Evolutionary conservation across 2,797 vertebrate genomes (phyloP).

Genomic region (Furcifer pardalis): DNA sequence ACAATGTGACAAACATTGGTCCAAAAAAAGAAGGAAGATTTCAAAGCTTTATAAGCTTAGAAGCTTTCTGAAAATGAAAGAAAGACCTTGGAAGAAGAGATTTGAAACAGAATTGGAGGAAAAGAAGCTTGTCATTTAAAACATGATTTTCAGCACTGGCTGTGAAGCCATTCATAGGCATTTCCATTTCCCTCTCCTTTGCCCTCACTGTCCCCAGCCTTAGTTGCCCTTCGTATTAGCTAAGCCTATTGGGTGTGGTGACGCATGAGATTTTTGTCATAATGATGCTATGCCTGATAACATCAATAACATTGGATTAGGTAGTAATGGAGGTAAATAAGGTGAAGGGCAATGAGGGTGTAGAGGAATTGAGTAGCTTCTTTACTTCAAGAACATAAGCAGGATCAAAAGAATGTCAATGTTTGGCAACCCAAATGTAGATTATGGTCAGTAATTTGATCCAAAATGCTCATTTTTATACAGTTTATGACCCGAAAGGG

Average conservation of each 20-base stretch:
- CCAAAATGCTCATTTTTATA: background rate
- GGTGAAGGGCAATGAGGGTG: background rate
- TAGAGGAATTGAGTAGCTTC: background rate
- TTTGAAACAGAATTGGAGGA: background rate
- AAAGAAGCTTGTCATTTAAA: background rate
- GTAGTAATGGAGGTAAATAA: background rate
- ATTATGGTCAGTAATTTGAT: background rate
- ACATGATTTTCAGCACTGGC: background rate
- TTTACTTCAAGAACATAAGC: background rate
- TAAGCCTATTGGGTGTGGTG: background rate
- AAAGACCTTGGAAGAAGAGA: background rate
- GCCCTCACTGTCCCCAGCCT: background rate
- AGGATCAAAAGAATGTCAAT: background rate
- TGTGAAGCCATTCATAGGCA: background rate
- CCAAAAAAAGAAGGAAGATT: too few relatives aligned
- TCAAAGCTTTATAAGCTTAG: too few relatives aligned
- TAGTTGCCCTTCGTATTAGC: background rate
- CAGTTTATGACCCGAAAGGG: background rate
- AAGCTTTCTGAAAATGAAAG: background rate
- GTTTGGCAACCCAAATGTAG: background rate
- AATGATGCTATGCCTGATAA: background rate
- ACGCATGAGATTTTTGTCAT: background rate
- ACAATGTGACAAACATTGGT: too few relatives aligned
- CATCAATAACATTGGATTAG: background rate
- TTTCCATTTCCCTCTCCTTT: background rate